Evolutionary conservation across 1,140 invertebrate genomes (phyloP).

Genomic region (Pachypeltis micranthus): DNA sequence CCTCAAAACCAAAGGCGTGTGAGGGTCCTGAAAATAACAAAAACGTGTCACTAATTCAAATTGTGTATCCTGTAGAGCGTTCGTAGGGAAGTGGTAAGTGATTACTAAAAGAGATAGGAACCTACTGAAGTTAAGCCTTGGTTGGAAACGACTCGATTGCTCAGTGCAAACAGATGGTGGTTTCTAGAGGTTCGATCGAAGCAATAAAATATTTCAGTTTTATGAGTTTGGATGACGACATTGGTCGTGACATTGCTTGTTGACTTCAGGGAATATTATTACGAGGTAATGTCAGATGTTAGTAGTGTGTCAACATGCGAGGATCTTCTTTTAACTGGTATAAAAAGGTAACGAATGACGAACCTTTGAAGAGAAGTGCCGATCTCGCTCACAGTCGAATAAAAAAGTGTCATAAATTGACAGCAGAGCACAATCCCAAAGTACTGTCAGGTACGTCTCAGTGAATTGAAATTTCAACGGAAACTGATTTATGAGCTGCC

Average conservation of each 20-base stretch:
- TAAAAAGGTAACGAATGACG: too few species aligned
- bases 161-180: too few species aligned
- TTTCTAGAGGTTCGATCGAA: too few species aligned
- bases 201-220: too few species aligned
- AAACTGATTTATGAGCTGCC: slow-evolving; percentile 81
- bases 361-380: slow-evolving; percentile 40
- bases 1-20: slow-evolving; percentile 46
- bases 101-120: neutral
- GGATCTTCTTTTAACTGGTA: too few species aligned
- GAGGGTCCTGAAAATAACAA: slow-evolving; percentile 37
- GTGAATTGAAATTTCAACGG: slow-evolving; percentile 82
- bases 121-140: neutral
- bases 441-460: slow-evolving; percentile 77
- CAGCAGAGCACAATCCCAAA: slow-evolving; percentile 79
- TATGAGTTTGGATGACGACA: too few species aligned
- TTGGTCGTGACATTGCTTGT: too few species aligned
- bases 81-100: neutral
- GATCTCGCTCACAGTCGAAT: slow-evolving; percentile 69
- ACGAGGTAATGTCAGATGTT: neutral
- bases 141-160: too few species aligned
- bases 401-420: slow-evolving; percentile 86
- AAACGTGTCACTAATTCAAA: neutral
- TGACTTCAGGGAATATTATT: neutral
- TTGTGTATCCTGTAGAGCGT: neutral
- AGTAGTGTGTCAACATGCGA: neutral